A percentile compares a stretch with the other conserved stretches of the same genome.
Conservation (phyloP, 2,113 vertebrate species). For the Cryptomyrus ogoouensis region DNA sequence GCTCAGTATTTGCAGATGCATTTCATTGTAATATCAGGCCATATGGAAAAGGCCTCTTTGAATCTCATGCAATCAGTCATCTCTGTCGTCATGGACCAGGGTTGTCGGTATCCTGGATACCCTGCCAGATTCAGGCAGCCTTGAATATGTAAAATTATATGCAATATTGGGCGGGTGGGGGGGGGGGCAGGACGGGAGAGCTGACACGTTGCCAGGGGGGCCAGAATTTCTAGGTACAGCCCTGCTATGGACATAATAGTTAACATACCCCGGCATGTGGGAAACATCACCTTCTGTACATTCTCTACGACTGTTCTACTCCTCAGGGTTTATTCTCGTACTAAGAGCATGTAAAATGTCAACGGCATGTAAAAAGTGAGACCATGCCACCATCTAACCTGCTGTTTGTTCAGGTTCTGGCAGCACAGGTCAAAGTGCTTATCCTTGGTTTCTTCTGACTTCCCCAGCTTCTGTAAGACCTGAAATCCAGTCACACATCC, state of each 20-base stretch:
- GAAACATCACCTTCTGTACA: neutral
- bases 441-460: conserved; percentile 81
- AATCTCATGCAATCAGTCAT: neutral
- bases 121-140: neutral
- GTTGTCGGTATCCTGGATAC: neutral
- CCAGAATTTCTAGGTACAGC: neutral
- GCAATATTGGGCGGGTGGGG: neutral
- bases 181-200: too few species aligned
- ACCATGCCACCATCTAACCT: conserved; percentile 59
- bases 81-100: neutral
- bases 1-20: neutral
- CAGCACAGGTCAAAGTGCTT: conserved; percentile 74
- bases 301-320: neutral
- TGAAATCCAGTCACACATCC: conserved; percentile 40
- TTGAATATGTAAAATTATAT: neutral
- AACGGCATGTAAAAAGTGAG: neutral
- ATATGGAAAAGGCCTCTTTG: neutral
- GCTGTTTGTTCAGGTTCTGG: conserved; percentile 74
- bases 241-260: neutral
- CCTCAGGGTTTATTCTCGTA: neutral
- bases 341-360: neutral
- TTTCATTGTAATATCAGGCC: neutral
- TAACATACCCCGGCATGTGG: neutral
- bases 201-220: neutral
- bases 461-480: conserved; percentile 88